A percentile compares a stretch with the other conserved stretches of the same genome.
phyloP scores from a whole-genome alignment of 2,797 vertebrate genomes.

The Tokudaia muenninki region DNA sequence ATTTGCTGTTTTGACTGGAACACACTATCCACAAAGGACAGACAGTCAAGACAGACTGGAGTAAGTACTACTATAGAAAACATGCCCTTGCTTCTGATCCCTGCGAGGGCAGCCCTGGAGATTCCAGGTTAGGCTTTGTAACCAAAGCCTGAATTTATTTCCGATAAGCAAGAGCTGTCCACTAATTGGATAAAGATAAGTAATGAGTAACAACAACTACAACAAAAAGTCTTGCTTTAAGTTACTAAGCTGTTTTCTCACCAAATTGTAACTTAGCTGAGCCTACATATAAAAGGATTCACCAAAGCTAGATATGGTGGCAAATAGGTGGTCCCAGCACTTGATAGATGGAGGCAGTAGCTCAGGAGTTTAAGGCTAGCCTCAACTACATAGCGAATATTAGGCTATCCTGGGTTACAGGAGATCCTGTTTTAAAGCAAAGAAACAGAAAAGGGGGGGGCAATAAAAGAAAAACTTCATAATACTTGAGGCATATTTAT shows the following conservation, averaged over 20 bases:
- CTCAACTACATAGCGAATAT: neutral
- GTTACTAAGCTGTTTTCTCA: neutral
- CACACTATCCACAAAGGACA: neutral
- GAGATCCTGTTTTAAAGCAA: neutral
- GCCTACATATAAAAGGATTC: neutral
- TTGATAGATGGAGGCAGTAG: neutral
- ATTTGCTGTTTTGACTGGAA: conserved; percentile 9
- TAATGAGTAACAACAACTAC: neutral
- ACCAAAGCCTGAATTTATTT: neutral
- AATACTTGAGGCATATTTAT: neutral
- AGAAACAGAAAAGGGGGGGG: neutral
- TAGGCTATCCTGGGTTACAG: neutral
- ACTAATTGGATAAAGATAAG: neutral
- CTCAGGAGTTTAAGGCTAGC: neutral
- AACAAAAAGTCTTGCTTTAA: neutral
- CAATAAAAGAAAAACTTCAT: neutral
- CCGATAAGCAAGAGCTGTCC: neutral
- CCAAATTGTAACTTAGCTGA: neutral
- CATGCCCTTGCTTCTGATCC: neutral
- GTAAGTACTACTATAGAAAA: neutral
- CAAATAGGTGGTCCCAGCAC: neutral
- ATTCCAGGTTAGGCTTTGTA: neutral
- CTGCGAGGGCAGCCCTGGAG: neutral
- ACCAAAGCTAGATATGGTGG: neutral
- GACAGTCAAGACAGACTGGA: neutral